Conservation (phyloP, 1,140 invertebrate species). For the Pemphigus obesinymphae region DNA sequence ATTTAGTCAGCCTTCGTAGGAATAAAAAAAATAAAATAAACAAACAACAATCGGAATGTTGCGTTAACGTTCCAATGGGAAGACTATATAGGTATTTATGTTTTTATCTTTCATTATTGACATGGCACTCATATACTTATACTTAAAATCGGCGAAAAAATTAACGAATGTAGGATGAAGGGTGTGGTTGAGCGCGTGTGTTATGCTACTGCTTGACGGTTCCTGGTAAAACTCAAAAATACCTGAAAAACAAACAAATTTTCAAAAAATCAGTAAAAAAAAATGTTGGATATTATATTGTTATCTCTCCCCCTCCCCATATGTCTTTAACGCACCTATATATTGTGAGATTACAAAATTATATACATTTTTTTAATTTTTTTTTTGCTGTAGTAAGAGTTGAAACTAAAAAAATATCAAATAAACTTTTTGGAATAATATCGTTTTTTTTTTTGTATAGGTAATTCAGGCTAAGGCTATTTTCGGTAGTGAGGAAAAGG, state of each 20-base stretch:
- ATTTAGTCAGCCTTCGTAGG: constrained; percentile 35
- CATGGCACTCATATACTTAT: constrained; percentile 25
- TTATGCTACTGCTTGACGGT: constrained; percentile 10
- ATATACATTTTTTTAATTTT: too few relatives aligned
- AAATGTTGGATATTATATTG: too few relatives aligned
- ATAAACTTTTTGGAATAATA: too few relatives aligned
- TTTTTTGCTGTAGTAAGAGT: too few relatives aligned
- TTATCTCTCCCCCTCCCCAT: too few relatives aligned
- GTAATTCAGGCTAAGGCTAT: too few relatives aligned
- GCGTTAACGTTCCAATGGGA: background rate
- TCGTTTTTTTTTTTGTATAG: too few relatives aligned
- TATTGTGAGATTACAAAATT: too few relatives aligned
- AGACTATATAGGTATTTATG: background rate
- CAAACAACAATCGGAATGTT: background rate
- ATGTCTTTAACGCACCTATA: too few relatives aligned
- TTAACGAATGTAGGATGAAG: background rate
- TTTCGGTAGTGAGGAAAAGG: too few relatives aligned
- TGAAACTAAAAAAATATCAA: too few relatives aligned
- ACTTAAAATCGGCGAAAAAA: background rate
- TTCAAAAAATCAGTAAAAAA: too few relatives aligned
- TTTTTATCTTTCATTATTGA: background rate
- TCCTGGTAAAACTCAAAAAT: constrained; percentile 20
- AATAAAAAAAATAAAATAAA: background rate
- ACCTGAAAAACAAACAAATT: background rate
- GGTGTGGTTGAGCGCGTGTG: background rate